phyloP scores from a whole-genome alignment of 2,113 vertebrate species.

The Corythornis cristatus region DNA sequence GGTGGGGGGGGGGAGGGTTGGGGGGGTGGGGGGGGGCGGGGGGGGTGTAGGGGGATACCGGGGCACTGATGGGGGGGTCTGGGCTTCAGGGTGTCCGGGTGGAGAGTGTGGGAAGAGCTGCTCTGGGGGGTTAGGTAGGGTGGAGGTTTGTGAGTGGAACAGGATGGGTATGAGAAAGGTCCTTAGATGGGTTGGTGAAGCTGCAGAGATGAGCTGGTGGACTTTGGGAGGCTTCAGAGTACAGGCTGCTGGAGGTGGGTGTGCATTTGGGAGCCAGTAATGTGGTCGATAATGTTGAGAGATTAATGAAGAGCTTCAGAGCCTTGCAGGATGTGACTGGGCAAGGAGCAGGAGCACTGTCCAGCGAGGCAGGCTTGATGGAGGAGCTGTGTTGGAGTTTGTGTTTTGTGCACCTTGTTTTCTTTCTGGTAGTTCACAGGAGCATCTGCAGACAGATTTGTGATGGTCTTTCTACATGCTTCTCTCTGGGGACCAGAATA shows the following conservation, averaged over 20 bases:
- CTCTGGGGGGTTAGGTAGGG: accelerated
- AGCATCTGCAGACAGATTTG: neutral
- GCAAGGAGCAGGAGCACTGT: neutral
- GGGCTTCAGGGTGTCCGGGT: neutral
- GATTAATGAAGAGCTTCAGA: neutral
- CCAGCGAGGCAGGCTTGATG: neutral
- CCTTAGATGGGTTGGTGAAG: neutral
- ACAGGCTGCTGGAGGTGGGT: accelerated
- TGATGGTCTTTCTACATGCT: neutral
- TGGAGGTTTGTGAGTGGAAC: no score
- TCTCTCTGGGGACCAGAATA: neutral
- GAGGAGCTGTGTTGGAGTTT: neutral
- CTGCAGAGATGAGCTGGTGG: neutral
- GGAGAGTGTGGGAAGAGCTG: no score
- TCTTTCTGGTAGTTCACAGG: neutral
- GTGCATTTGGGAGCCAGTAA: accelerated
- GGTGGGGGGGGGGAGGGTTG: accelerated
- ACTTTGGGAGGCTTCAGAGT: neutral
- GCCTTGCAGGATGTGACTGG: neutral
- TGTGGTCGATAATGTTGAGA: neutral
- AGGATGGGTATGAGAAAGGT: neutral
- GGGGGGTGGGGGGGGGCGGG: accelerated
- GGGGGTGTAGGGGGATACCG: neutral
- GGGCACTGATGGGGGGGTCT: accelerated
- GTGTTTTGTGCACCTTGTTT: accelerated